A percentile compares a stretch with the other conserved stretches of the same genome.
Conservation (phyloP, 2,113 vertebrate genomes). For the Arvicanthis niloticus region DNA sequence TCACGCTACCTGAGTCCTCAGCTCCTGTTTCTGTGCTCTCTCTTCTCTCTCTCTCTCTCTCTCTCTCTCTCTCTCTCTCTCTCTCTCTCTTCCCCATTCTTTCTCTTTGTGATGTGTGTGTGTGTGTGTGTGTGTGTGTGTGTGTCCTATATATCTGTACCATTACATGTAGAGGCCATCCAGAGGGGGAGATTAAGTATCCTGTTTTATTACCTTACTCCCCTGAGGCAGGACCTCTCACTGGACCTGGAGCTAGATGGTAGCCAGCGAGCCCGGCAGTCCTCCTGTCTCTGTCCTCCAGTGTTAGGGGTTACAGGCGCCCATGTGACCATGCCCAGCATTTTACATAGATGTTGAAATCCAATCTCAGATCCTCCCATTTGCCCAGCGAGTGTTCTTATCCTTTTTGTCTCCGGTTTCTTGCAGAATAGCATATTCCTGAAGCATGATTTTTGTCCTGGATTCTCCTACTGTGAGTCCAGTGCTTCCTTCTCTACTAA, state of each 20-base stretch:
- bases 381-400: neutral
- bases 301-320: neutral
- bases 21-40: neutral
- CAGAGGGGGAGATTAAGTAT: neutral
- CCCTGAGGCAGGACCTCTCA: neutral
- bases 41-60: neutral
- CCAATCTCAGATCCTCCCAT: neutral
- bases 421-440: slow-evolving; percentile 15
- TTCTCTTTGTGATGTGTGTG: neutral
- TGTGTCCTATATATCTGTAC: neutral
- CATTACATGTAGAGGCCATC: neutral
- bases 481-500: neutral
- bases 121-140: neutral
- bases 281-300: neutral
- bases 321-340: neutral
- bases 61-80: neutral
- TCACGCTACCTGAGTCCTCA: neutral
- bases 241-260: neutral
- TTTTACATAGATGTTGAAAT: neutral
- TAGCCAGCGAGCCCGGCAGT: neutral
- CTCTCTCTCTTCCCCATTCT: neutral
- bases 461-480: neutral
- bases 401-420: too few species aligned
- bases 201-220: neutral
- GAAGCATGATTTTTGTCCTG: neutral